Evolutionary conservation across 2,888 invertebrate genomes (phyloP), one percentile per base, ranked within the genome.

Genomic region (Eilema griseolum): DNA sequence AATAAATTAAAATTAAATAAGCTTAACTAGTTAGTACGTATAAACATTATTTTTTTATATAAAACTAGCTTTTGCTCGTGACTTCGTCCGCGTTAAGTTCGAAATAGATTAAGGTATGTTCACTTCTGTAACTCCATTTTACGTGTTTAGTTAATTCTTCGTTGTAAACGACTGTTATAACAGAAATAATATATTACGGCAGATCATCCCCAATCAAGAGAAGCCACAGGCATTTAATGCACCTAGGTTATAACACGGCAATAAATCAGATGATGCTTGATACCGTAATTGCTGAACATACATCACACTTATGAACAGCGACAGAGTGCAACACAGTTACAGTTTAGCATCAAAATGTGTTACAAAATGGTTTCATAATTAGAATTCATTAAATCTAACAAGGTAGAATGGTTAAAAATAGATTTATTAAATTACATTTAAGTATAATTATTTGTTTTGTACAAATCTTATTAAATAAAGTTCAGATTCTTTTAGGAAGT

Each of bases 261-360:
- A 41, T 66, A 60, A 66, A 66, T 59, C 66, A 41, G 60, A 41
- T 20, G 12, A 28, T 28, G 41, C 26, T 66, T 59, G 26, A 60
- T 66, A 66, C 46, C 66, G 37, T 66, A 59, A 66, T 60, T 66
- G 37, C 41, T 26, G 41, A 41, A 41, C 66, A 60, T 66, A 26
- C 41, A 60, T 59, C 60, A 66, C 60, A 66, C 46, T 60, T 37
- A 52, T 52, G 46, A 52, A 20, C 65, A 28, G 52, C 16, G 46
- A 31, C 65, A 65, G 56, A 14, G 23, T 56, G 31, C 31, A 31
- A 28, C 31, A 65, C 65, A 65, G 16, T 28, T 57, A 33, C 11
- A 57, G 56, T 65, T 23, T 28, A 57, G 16, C n/a, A 11, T 20
- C 5, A n/a, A 33, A 23, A 31, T 31, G n/a, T 33, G 28, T 14